Percentiles rank a stretch among this genome's conserved stretches.
These are phyloP conservation scores for Hyposmocoma kahamanoa DNA, from an alignment of 1,140 invertebrate species.

Conservation along the genomic window DNA sequence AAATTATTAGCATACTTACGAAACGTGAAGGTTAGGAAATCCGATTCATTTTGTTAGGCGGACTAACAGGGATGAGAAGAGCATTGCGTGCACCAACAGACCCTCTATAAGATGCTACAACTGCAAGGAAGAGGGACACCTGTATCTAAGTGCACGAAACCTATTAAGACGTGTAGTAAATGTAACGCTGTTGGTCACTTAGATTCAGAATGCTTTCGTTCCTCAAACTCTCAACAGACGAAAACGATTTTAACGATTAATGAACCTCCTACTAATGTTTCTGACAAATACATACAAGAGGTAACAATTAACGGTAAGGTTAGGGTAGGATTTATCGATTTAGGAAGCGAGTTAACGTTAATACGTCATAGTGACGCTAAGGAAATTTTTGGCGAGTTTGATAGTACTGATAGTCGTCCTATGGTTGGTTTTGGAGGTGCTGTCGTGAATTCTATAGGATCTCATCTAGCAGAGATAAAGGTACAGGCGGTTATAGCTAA, in stretches of 20 bases:
- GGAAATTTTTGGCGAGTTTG: neutral
- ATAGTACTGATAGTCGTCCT: neutral
- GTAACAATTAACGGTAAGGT: constrained; percentile 1
- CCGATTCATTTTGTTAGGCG: neutral
- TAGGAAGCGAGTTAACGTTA: constrained; percentile 8
- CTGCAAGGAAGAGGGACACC: constrained; percentile 10
- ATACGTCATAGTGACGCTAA: constrained; percentile 1
- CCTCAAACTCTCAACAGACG: neutral
- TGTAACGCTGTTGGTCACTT: constrained; percentile 2
- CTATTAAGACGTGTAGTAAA: constrained; percentile 8
- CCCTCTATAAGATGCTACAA: constrained; percentile 5
- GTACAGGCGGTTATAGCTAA: constrained; percentile 4
- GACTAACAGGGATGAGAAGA: neutral
- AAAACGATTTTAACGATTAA: neutral
- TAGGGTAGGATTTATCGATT: constrained; percentile 3
- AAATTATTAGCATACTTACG: neutral
- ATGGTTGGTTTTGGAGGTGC: constrained; percentile 9
- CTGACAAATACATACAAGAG: constrained; percentile 6
- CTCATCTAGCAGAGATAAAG: neutral
- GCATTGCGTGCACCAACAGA: neutral
- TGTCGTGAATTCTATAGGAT: neutral
- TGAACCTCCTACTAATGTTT: neutral
- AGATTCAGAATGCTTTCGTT: constrained; percentile 7
- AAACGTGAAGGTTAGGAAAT: neutral
- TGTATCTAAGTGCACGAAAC: constrained; percentile 6